Evolutionary conservation across 1,140 invertebrate species (phyloP), one percentile per base, ranked within the genome.

Genomic region (fruit fly (Drosophila melanogaster)): DNA sequence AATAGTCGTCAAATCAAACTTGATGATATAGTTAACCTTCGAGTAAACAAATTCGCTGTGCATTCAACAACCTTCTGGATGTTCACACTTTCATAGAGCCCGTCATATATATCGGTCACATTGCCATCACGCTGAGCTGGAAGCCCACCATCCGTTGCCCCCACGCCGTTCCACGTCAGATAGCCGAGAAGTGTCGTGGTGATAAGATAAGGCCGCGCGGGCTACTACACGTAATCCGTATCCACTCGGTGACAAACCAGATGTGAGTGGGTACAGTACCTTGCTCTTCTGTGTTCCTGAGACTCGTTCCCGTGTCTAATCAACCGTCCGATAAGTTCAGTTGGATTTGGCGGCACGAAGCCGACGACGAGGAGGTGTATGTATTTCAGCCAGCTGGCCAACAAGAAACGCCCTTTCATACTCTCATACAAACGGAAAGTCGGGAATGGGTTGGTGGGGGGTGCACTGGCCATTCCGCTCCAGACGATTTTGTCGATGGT

Each of bases 401-500:
- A 40, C 12, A 67, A 70, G 67, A 55, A 67, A 71, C 66, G 66
- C 55, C 70, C 47, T 71, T 81, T 83, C 47, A 65, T 71, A 56
- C 30, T 49, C 43, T 26, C 38, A 56, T 15, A 35, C 10, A 26
- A 40, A 12, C 17, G 17, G 26, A 37, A 35, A 35, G 11, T 12
- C 1, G 15, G 4, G 2, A 11, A 3, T 26, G 10, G 19, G 22
- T 26, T 14, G 4, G 22, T 14, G 4, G 22, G 46, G 22, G n/a
- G 19, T 53, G 26, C 47, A 64, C 37, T 58, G 54, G 44, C 43
- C 37, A 55, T 35, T 49, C 24, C 43, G 56, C 41, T 58, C 17
- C 19, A 19, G 24, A 33, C n/a, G 51, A 54, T 54, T 69, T 66
- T 30, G 26, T 30, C 26, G 35, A 51, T 54, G 8, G 60, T 74